Percentiles rank a stretch among this genome's conserved stretches.
These are phyloP conservation scores for Malurus melanocephalus DNA, from an alignment of 2,113 vertebrate genomes.

Conservation along the genomic window DNA sequence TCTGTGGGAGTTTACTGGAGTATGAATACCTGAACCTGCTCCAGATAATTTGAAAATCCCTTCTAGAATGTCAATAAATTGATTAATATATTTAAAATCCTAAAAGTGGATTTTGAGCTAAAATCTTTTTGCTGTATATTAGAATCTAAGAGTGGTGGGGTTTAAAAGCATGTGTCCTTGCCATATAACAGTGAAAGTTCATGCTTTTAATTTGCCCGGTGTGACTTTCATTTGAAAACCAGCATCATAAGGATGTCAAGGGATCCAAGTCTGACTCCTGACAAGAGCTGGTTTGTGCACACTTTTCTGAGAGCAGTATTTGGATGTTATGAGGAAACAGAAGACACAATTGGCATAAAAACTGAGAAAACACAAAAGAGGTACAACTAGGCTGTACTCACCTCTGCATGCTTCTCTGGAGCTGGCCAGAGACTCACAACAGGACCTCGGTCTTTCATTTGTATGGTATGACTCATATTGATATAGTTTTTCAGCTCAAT, in stretches of 20 bases:
- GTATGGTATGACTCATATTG: slow-evolving; percentile 78
- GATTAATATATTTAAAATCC: neutral
- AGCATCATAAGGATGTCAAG: neutral
- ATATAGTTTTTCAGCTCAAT: slow-evolving; percentile 86
- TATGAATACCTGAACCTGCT: neutral
- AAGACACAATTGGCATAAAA: neutral
- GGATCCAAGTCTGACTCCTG: neutral
- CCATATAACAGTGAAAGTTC: neutral
- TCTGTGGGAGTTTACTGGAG: neutral
- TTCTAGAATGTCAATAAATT: neutral
- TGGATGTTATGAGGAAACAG: neutral
- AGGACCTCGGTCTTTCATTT: slow-evolving; percentile 88
- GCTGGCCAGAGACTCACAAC: slow-evolving; percentile 91
- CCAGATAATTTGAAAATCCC: neutral
- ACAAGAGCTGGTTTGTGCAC: neutral
- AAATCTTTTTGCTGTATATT: neutral
- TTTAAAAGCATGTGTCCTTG: neutral
- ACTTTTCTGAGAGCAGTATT: neutral
- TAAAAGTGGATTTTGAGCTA: neutral
- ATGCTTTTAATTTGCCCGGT: neutral
- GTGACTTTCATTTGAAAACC: neutral
- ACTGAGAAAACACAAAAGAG: neutral
- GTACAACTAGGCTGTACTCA: neutral
- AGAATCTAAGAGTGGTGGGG: neutral
- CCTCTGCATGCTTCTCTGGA: slow-evolving; percentile 73